These are phyloP conservation scores for Drosophila conformis DNA, from an alignment of 2,888 invertebrate species.

Conservation along the genomic window DNA sequence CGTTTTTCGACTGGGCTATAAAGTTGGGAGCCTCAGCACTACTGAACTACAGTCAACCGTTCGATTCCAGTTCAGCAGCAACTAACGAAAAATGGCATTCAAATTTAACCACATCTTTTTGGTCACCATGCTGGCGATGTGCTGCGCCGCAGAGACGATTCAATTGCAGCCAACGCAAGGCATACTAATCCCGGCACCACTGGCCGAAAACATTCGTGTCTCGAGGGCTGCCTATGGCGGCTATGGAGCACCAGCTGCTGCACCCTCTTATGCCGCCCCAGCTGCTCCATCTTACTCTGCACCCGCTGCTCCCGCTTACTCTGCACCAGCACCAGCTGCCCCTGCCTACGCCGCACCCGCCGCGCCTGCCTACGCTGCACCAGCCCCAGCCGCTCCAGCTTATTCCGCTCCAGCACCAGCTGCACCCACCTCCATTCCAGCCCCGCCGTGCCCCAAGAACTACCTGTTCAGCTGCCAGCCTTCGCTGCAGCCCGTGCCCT, in stretches of 20 bases:
- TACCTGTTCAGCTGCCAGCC: slow-evolving; percentile 83
- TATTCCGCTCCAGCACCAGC: slow-evolving; percentile 63
- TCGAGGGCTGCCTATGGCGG: slow-evolving; percentile 68
- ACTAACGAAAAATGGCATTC: slow-evolving; percentile 60
- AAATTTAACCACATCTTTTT: slow-evolving; percentile 54
- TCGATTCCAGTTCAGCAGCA: slow-evolving; percentile 49
- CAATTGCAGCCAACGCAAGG: slow-evolving; percentile 80
- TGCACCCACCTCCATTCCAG: slow-evolving; percentile 52
- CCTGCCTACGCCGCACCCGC: slow-evolving; percentile 36
- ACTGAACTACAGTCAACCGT: slow-evolving; percentile 56
- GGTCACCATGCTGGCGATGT: slow-evolving; percentile 48
- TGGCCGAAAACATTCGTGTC: slow-evolving; percentile 77
- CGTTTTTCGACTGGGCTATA: slow-evolving; percentile 60
- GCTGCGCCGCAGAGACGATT: slow-evolving; percentile 64
- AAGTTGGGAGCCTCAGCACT: slow-evolving; percentile 43
- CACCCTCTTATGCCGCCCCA: slow-evolving; percentile 45
- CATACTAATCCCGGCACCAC: slow-evolving; percentile 81
- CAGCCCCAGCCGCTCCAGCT: slow-evolving; percentile 50
- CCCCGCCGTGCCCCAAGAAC: slow-evolving; percentile 81
- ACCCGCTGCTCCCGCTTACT: slow-evolving; percentile 50
- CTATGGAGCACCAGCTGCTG: slow-evolving; percentile 51
- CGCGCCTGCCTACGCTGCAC: slow-evolving; percentile 49
- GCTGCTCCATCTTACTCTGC: slow-evolving; percentile 45
- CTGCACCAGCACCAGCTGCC: slow-evolving; percentile 44
- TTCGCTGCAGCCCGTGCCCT: slow-evolving; percentile 77